Evolutionary conservation across 2,113 vertebrate species (phyloP), one percentile per base, ranked within the genome.

Genomic region (Xenopus laevis): DNA sequence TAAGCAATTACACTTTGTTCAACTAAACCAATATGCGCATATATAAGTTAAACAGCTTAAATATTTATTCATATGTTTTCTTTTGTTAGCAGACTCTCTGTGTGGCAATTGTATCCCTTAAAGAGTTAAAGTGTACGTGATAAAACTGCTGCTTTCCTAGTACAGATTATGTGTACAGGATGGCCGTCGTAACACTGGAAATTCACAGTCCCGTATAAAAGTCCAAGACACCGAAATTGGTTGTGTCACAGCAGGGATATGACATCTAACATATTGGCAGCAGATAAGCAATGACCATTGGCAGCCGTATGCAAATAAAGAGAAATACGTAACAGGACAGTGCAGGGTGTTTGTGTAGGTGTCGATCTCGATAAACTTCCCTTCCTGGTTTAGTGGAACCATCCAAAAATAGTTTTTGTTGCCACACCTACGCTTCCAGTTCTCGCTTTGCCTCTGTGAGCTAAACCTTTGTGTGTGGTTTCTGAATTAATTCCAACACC

Each of bases 101-200:
- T 40, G 5, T 40, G 33, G 33, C 33, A 40, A 9, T 9, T 7
- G 33, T 40, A 40, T 50, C 47, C 17, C 53, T 55, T 55, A 17
- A 55, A 55, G 53, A 9, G 53, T 60, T 60, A 20, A 10, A 9
- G 58, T 7, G 18, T 60, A 60, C 58, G 58, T 23, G 20, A 21
- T 27, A 21, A 60, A 23, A 10, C 20, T 21, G 18, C 21, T 60
- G 58, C 2, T 60, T 60, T 60, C 58, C 2, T 60, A 15, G 33
- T 50, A 10, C 47, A 50, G 47, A 12, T 50, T 13, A 4, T 50
- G 47, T 50, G 5, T 50, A 13, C 6, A 10, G 15, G 6, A 50
- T 4, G 10, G 27, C 13, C 58, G 20, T 18, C 21, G 58, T 52
- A 75, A 62, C 12, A 68, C 12, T 75, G 65, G 73, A 75, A 68